Evolutionary conservation across 2,888 invertebrate species (phyloP).

Genomic region (Synergus gifuensis): DNA sequence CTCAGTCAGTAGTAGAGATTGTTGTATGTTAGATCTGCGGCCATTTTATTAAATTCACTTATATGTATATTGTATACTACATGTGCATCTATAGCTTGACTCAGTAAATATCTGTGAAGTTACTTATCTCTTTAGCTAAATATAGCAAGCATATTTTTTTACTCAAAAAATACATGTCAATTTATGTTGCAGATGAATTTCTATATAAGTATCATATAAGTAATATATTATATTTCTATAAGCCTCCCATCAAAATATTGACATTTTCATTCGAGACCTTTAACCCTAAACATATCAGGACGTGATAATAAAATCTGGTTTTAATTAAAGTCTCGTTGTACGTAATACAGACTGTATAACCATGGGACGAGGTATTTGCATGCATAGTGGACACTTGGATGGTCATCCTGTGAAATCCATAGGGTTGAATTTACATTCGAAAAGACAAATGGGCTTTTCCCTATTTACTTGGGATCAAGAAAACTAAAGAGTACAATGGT

Average conservation of each 20-base stretch:
- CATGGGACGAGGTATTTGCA: conserved; percentile 58
- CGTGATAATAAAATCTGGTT: conserved; percentile 57
- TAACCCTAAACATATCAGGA: conserved; percentile 51
- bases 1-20: conserved; percentile 15
- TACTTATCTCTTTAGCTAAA: neutral
- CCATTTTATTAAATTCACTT: conserved; percentile 62
- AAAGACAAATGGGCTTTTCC: conserved; percentile 28
- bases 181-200: no score
- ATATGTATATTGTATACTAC: neutral
- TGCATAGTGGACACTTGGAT: conserved; percentile 60
- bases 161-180: no score
- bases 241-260: neutral
- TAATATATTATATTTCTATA: neutral
- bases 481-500: neutral
- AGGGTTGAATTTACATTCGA: conserved; percentile 42
- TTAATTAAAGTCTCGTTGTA: conserved; percentile 59
- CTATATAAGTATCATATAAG: neutral
- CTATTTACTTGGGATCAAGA: neutral
- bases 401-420: conserved; percentile 48
- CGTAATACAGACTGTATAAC: conserved; percentile 52
- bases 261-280: conserved; percentile 39
- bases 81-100: neutral
- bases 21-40: conserved; percentile 42
- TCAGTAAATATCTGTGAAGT: neutral
- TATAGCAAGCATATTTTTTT: no score